A percentile compares a stretch with the other conserved stretches of the same genome.
phyloP scores from a whole-genome alignment of 2,113 vertebrate species.

The Corythornis cristatus region DNA sequence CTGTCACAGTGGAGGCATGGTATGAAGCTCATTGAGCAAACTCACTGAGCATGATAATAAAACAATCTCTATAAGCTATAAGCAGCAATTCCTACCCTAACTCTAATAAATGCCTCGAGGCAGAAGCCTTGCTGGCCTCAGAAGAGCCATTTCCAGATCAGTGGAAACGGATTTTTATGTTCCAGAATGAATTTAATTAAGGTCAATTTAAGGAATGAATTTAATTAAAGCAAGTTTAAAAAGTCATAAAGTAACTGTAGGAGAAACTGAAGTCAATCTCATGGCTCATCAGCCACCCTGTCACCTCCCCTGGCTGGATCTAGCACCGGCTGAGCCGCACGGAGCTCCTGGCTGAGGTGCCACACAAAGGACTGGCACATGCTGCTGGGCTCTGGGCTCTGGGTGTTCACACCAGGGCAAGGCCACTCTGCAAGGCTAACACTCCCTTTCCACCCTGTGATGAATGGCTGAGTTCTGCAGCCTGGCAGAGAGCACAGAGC shows the following conservation, averaged over 20 bases:
- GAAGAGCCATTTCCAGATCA: conserved; percentile 44
- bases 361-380: accelerated
- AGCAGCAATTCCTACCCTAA: not conserved
- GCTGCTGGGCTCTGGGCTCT: not conserved
- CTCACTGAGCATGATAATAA: not conserved
- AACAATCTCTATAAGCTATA: not conserved
- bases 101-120: conserved; percentile 10
- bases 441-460: not conserved
- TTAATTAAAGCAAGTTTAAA: conserved; percentile 32
- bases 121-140: conserved; percentile 21
- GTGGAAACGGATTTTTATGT: not conserved
- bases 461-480: not conserved
- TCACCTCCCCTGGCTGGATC: not conserved
- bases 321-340: not conserved
- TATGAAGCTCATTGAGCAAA: not conserved
- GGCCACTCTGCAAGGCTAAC: not conserved
- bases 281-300: not conserved
- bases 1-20: not conserved
- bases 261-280: conserved; percentile 12
- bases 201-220: conserved; percentile 7
- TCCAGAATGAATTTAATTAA: conserved; percentile 41
- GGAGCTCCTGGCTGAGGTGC: not conserved
- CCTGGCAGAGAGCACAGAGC: not conserved
- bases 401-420: not conserved
- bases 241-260: not conserved